phyloP scores from a whole-genome alignment of 2,797 vertebrate genomes.

The Sebastes iracundus region DNA sequence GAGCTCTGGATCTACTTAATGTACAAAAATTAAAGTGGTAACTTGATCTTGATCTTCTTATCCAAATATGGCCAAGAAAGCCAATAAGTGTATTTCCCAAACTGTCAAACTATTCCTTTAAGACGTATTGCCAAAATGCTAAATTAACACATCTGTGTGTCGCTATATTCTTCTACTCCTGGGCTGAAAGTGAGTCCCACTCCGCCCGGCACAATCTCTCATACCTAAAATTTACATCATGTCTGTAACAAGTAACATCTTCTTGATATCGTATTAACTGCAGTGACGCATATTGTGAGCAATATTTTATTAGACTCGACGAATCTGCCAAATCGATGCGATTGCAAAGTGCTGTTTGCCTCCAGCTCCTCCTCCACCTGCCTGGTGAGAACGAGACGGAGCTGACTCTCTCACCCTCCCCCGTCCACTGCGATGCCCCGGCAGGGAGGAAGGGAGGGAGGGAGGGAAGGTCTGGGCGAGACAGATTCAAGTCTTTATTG shows the following conservation, averaged over 20 bases:
- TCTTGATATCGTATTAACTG: not conserved
- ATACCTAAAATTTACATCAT: not conserved
- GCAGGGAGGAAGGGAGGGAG: not conserved
- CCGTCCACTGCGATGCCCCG: slow-evolving; percentile 45
- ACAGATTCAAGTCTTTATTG: slow-evolving; percentile 98
- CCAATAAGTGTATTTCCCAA: too few relatives aligned
- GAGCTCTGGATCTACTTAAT: too few relatives aligned
- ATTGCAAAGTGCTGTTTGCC: slow-evolving; percentile 9
- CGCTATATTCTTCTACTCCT: not conserved
- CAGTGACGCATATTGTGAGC: not conserved
- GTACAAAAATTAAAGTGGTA: too few relatives aligned
- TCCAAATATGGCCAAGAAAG: too few relatives aligned
- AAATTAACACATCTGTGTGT: too few relatives aligned
- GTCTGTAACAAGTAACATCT: not conserved
- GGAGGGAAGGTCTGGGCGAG: slow-evolving; percentile 35
- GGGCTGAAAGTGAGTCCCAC: not conserved
- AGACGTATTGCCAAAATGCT: too few relatives aligned
- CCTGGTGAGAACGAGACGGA: slow-evolving; percentile 40
- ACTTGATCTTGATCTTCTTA: too few relatives aligned
- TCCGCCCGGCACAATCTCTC: not conserved
- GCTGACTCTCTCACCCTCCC: slow-evolving; percentile 42
- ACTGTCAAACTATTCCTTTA: too few relatives aligned
- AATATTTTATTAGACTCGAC: not conserved
- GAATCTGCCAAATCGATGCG: not conserved
- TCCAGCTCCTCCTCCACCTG: slow-evolving; percentile 44